Percentiles rank a stretch among this genome's conserved stretches.
These are phyloP conservation scores for Eupithecia subumbrata DNA, from an alignment of 2,888 invertebrate genomes.

Conservation along the genomic window DNA sequence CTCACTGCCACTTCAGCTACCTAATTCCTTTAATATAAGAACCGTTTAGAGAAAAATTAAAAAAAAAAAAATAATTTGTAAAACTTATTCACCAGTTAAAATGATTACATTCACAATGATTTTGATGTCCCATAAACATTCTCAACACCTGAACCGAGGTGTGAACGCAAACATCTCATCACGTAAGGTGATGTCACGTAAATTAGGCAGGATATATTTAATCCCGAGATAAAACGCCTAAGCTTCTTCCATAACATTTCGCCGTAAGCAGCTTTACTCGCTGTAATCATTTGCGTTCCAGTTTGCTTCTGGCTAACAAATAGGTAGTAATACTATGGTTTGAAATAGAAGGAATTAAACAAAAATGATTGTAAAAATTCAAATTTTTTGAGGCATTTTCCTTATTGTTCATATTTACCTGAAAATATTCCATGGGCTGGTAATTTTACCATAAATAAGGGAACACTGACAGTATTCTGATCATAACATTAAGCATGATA, in stretches of 20 bases:
- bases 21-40: too few species aligned
- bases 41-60: too few species aligned
- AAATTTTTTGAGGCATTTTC: neutral
- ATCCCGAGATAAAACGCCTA: conserved; percentile 78
- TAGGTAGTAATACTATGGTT: neutral
- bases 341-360: neutral
- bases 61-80: neutral
- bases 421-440: neutral
- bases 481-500: conserved; percentile 22
- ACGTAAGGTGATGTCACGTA: conserved; percentile 74
- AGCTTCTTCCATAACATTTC: conserved; percentile 70
- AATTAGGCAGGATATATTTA: conserved; percentile 78
- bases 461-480: conserved; percentile 14
- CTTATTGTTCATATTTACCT: neutral
- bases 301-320: conserved; percentile 43
- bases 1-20: neutral
- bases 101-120: neutral
- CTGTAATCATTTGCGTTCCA: conserved; percentile 67
- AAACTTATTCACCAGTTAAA: neutral
- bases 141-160: conserved; percentile 66
- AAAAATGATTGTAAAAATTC: neutral
- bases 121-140: conserved; percentile 29
- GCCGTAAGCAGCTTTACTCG: conserved; percentile 75
- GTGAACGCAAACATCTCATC: conserved; percentile 61
- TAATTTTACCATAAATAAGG: conserved; percentile 20